These are phyloP conservation scores for Metopia argyrocephala DNA, from an alignment of 2,888 invertebrate species.

Conservation along the genomic window DNA sequence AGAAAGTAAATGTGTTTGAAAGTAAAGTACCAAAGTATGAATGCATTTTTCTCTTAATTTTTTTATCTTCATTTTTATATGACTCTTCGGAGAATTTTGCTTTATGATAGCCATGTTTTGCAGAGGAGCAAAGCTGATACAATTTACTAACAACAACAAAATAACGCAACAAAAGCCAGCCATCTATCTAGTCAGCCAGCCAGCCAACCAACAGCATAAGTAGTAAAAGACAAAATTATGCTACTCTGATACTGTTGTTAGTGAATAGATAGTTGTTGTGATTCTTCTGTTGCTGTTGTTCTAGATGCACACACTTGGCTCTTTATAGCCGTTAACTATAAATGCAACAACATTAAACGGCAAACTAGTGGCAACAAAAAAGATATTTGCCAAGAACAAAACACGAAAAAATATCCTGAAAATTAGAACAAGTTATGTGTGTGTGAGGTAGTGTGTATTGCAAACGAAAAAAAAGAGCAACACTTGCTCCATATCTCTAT, in stretches of 20 bases:
- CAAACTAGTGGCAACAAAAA: conserved; percentile 17
- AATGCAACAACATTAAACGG: not conserved
- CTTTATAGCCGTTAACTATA: not conserved
- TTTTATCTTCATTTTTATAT: not conserved
- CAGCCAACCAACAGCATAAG: not conserved
- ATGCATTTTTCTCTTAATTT: not conserved
- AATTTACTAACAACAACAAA: conserved; percentile 14
- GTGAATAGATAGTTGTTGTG: no score
- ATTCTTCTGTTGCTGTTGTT: not conserved
- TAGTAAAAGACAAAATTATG: not conserved
- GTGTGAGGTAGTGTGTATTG: not conserved
- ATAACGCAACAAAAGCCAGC: not conserved
- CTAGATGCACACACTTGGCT: not conserved
- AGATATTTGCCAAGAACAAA: not conserved
- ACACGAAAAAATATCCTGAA: not conserved
- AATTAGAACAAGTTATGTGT: conserved; percentile 37
- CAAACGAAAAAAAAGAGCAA: not conserved
- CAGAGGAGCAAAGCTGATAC: conserved; percentile 20
- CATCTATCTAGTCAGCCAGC: not conserved
- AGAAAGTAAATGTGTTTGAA: no score
- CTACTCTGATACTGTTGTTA: not conserved
- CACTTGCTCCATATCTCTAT: no score
- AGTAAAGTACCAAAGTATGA: not conserved
- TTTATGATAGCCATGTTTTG: conserved; percentile 22
- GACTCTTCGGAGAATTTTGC: conserved; percentile 38